Evolutionary conservation across 64 coral and sea anemone species (phyloP).

Genomic region (Acropora yongei): DNA sequence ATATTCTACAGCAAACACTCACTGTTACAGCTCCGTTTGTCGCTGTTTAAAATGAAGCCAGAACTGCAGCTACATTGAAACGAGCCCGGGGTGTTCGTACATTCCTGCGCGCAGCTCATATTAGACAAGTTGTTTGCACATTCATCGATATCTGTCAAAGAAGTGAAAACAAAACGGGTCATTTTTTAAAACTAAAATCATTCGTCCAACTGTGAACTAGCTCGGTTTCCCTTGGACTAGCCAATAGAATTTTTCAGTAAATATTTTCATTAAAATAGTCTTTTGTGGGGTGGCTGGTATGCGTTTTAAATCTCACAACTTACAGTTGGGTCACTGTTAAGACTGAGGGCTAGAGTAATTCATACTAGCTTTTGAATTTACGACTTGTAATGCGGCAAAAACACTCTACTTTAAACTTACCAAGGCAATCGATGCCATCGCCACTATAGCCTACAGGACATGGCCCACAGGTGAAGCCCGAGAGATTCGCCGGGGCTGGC

Average conservation of each 20-base stretch:
- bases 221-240: no score
- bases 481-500: background rate
- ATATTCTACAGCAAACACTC: background rate
- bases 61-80: conserved; percentile 40
- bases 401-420: background rate
- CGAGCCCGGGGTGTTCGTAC: conserved; percentile 41
- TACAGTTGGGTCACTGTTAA: background rate
- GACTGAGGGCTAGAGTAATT: no score
- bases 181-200: no score
- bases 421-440: conserved; percentile 6
- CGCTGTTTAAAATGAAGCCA: conserved; percentile 33
- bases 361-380: no score
- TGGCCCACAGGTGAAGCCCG: background rate
- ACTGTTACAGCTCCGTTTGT: conserved; percentile 54
- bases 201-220: no score
- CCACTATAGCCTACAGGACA: conserved; percentile 37
- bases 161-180: no score
- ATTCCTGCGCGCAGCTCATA: conserved; percentile 43
- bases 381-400: background rate
- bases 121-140: conserved; percentile 4
- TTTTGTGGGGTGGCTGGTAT: no score
- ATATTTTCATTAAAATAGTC: background rate
- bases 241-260: background rate
- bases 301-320: no score
- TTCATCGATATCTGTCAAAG: conserved; percentile 55